Conservation (phyloP, 2,797 vertebrate genomes). For the Phalanger gymnotis region DNA sequence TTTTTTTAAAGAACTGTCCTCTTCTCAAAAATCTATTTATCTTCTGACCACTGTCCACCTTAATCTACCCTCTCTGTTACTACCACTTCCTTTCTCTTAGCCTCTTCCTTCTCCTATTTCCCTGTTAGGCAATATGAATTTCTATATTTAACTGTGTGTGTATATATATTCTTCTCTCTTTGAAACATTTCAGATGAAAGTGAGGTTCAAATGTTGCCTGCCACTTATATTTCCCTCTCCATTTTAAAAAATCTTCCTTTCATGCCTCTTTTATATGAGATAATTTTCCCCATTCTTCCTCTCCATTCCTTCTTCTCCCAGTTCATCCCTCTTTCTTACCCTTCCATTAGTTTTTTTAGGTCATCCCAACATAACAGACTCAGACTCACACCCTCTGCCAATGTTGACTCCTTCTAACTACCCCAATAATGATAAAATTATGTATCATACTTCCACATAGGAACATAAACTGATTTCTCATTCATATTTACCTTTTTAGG, state of each 20-base stretch:
- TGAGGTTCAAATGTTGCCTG: background rate
- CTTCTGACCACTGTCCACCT: background rate
- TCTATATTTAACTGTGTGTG: background rate
- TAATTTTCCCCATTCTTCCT: background rate
- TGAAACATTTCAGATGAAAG: background rate
- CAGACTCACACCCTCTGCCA: too few relatives aligned
- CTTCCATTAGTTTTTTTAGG: background rate
- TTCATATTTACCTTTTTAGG: too few relatives aligned
- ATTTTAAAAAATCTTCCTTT: background rate
- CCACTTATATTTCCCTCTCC: background rate
- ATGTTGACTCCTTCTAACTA: too few relatives aligned
- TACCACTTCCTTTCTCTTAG: background rate
- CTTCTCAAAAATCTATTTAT: too few relatives aligned
- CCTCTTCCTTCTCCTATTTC: background rate
- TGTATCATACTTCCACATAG: background rate
- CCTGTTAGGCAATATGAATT: background rate
- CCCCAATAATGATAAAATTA: background rate
- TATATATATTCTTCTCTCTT: background rate
- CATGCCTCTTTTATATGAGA: background rate
- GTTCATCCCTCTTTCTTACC: background rate
- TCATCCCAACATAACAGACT: background rate
- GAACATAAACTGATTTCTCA: background rate
- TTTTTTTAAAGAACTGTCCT: too few relatives aligned
- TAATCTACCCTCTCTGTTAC: background rate
- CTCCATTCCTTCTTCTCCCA: background rate